These are phyloP conservation scores for Erebia palarica DNA, from an alignment of 2,888 invertebrate genomes.

Conservation along the genomic window DNA sequence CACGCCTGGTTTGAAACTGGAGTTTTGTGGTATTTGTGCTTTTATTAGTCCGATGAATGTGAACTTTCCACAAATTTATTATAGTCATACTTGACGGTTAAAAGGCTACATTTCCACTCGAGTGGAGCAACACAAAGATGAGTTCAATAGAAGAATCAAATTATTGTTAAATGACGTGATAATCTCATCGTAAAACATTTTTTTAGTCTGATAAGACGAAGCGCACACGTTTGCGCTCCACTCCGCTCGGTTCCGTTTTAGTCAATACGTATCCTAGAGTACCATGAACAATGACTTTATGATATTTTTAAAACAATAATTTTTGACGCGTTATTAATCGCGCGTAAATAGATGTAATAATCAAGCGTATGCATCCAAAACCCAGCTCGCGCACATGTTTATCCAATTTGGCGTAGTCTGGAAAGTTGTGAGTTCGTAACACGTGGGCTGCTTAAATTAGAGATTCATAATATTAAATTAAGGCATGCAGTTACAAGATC, in stretches of 20 bases:
- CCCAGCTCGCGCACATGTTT: slow-evolving; percentile 75
- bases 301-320: no score
- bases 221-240: no score
- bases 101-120: no score
- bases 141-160: no score
- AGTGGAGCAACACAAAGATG: no score
- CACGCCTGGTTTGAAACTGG: neutral
- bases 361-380: slow-evolving; percentile 48
- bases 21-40: neutral
- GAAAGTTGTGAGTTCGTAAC: slow-evolving; percentile 80
- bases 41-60: neutral
- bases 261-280: no score
- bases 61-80: neutral
- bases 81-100: neutral
- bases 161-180: no score
- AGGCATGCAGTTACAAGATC: slow-evolving; percentile 56
- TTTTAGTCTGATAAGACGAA: no score
- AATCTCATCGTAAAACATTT: no score
- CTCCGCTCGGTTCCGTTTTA: no score
- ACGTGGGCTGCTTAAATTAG: slow-evolving; percentile 80
- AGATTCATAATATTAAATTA: slow-evolving; percentile 82
- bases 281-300: no score
- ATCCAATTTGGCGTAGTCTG: slow-evolving; percentile 81
- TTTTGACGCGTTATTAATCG: neutral
- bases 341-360: slow-evolving; percentile 31